These are phyloP conservation scores for Limnephilus marmoratus DNA, from an alignment of 2,888 invertebrate species.

Conservation along the genomic window DNA sequence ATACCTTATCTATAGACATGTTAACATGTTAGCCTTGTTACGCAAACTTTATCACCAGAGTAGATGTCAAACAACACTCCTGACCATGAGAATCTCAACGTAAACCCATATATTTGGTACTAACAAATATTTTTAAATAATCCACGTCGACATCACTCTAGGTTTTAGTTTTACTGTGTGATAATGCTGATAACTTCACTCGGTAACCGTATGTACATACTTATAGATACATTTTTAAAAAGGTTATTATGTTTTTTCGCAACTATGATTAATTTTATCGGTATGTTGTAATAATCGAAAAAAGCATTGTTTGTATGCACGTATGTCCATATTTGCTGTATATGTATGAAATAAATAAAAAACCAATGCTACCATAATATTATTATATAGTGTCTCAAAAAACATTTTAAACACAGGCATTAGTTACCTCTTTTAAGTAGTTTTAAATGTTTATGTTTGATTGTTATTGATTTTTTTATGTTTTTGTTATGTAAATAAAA, in stretches of 20 bases:
- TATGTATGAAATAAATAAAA: not conserved
- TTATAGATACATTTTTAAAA: not conserved
- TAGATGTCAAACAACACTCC: not conserved
- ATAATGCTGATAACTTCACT: not conserved
- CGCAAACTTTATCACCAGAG: not conserved
- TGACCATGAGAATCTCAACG: not conserved
- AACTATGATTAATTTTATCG: not conserved
- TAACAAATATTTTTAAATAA: not conserved
- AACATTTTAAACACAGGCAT: not conserved
- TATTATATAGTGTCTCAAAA: not conserved
- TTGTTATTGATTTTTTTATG: slow-evolving; percentile 23
- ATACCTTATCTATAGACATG: not conserved
- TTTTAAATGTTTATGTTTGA: slow-evolving; percentile 11
- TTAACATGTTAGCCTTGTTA: not conserved
- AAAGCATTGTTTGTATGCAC: not conserved
- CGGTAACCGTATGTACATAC: not conserved
- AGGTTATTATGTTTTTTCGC: not conserved
- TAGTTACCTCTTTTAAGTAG: not conserved
- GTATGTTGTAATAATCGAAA: not conserved
- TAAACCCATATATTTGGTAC: not conserved
- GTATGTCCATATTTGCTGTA: not conserved
- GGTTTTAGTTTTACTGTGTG: not conserved
- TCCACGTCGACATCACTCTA: not conserved
- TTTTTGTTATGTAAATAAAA: slow-evolving; percentile 45
- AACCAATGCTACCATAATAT: not conserved